Evolutionary conservation across 2,888 invertebrate species (phyloP).

Genomic region (Cyclophora albipunctata): DNA sequence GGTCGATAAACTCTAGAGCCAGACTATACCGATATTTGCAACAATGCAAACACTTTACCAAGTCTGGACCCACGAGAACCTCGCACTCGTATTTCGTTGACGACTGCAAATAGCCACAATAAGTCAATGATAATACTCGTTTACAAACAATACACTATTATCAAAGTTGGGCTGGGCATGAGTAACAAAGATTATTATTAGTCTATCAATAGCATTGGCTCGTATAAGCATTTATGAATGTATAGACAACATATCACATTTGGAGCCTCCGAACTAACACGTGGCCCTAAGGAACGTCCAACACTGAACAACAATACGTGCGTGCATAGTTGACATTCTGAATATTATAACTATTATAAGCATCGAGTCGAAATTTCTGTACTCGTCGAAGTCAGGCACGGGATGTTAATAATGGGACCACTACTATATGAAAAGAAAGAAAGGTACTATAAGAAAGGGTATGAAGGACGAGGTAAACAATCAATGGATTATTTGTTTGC

Average conservation of each 20-base stretch:
- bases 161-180: constrained; percentile 31
- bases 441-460: no score
- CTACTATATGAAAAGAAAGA: constrained; percentile 2
- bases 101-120: constrained; percentile 12
- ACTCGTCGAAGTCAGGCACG: constrained; percentile 20
- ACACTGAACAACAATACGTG: constrained; percentile 11
- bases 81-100: constrained; percentile 21
- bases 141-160: constrained; percentile 29
- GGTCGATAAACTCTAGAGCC: constrained; percentile 55
- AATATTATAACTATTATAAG: constrained; percentile 8
- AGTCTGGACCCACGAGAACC: constrained; percentile 24
- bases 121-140: constrained; percentile 9
- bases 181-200: constrained; percentile 30
- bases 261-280: constrained; percentile 35
- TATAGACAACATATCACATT: constrained; percentile 33
- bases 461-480: background rate
- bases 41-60: constrained; percentile 39
- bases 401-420: constrained; percentile 12
- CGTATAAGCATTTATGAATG: constrained; percentile 31
- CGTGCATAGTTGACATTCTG: constrained; percentile 1
- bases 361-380: constrained; percentile 20
- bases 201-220: constrained; percentile 54
- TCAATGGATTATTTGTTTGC: no score
- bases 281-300: constrained; percentile 31
- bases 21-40: constrained; percentile 35